Base-by-base conservation (phyloP, 2,797 vertebrate genomes). In the Semotilus atromaculatus region DNA sequence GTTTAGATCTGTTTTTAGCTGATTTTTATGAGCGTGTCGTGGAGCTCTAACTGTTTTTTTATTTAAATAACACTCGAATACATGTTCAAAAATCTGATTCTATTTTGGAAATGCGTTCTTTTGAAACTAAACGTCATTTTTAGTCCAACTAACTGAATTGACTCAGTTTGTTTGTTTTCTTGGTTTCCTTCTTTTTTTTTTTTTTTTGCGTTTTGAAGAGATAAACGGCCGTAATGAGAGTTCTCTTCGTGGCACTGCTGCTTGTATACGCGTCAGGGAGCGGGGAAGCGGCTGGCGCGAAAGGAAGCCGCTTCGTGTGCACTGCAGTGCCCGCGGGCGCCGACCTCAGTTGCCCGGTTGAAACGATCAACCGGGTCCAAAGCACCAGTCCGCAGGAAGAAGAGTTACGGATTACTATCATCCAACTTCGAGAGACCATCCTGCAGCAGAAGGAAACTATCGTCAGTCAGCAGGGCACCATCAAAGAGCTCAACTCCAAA, bases 381-480 rank as follows among this genome's bases (percentile, higher is more conserved):
- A 95, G 94, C 88, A 94, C 94, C 85, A 93, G 93, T 85, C 89
- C 96, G 19, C 94, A 95, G 78, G 98, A 99, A 93, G 97, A 99
- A 88, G 97, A 97, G 92, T 94, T 98, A 88, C 95, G 96, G 79
- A 94, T 94, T 90, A 96, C 97, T 0, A 96, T 99, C 90, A 92
- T 97, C 88, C 97, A 97, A 91, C 97, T 99, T 81, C 95, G 98
- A 70, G 98, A 99, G 94, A 99, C 96, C 85, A 95, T 99, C 91
- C 94, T 98, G 89, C 97, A 97, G 92, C 98, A 99, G 93, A 98
- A 97, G 88, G 97, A 98, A 94, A 98, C 97, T 16, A 96, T 99
- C 87, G 96, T 96, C 11, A 96, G 94, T 90, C 98, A 99, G 88
- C 96, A 97, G 89, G 96, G 97, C 29, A 96, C 97, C 83, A 97